Evolutionary conservation across 2,888 invertebrate species (phyloP).

Genomic region (Bombylius discolor): DNA sequence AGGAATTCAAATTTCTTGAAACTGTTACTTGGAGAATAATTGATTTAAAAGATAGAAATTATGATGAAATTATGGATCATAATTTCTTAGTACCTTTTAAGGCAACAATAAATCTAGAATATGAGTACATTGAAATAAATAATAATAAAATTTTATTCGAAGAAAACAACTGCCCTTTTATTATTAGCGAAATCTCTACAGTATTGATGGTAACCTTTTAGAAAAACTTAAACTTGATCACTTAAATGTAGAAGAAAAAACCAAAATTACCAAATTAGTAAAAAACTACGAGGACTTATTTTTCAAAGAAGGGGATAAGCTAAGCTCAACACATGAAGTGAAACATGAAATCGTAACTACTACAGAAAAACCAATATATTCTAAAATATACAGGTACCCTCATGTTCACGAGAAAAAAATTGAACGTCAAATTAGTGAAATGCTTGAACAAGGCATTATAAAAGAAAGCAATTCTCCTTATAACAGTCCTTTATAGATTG

Average conservation of each 20-base stretch:
- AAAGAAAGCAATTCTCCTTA: constrained; percentile 12
- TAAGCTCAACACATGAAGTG: constrained; percentile 7
- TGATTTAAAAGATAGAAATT: constrained; percentile 3
- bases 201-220: background rate
- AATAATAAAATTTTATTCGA: background rate
- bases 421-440: constrained; percentile 9
- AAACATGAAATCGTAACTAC: constrained; percentile 12
- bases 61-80: background rate
- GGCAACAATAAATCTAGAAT: background rate
- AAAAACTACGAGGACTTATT: constrained; percentile 7
- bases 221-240: background rate
- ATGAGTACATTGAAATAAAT: background rate
- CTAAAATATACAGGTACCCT: constrained; percentile 12
- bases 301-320: constrained; percentile 6
- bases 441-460: constrained; percentile 8
- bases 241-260: background rate
- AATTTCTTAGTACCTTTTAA: background rate
- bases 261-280: background rate
- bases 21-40: constrained; percentile 12
- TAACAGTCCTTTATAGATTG: constrained; percentile 13
- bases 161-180: background rate
- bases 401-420: constrained; percentile 11
- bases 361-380: constrained; percentile 7
- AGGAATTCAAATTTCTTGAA: no score
- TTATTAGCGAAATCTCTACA: background rate